A percentile compares a stretch with the other conserved stretches of the same genome.
Evolutionary conservation across 2,797 vertebrate genomes (phyloP).

Genomic region (Acanthornis magna): DNA sequence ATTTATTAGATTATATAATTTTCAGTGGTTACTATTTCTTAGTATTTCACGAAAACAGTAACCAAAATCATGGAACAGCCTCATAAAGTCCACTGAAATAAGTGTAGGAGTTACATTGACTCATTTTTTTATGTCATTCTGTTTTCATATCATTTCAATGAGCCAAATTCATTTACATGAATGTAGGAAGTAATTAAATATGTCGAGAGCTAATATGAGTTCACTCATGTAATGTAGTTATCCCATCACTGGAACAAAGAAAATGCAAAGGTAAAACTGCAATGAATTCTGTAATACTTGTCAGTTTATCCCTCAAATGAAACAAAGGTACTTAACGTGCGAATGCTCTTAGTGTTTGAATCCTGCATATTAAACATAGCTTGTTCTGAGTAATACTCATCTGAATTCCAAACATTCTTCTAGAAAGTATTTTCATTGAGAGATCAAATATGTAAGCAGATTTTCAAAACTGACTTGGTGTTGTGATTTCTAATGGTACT

Average conservation of each 20-base stretch:
- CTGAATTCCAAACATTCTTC: slow-evolving; percentile 60
- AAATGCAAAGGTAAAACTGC: neutral
- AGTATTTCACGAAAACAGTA: neutral
- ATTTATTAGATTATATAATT: neutral
- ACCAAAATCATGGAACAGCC: neutral
- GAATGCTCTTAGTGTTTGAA: slow-evolving; percentile 56
- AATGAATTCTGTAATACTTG: neutral
- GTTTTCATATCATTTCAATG: neutral
- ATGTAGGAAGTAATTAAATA: neutral
- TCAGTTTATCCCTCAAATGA: slow-evolving; percentile 28
- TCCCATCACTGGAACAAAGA: neutral
- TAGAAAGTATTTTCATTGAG: slow-evolving; percentile 19
- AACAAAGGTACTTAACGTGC: slow-evolving; percentile 32
- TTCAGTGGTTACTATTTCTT: neutral
- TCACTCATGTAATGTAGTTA: neutral
- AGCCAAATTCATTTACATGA: neutral
- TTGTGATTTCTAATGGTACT: slow-evolving; percentile 12
- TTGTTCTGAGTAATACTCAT: slow-evolving; percentile 32
- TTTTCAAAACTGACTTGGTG: slow-evolving; percentile 49
- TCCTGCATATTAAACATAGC: slow-evolving; percentile 31
- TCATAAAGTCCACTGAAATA: neutral
- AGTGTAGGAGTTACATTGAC: neutral
- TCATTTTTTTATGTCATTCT: neutral
- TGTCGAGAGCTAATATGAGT: neutral
- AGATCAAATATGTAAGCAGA: slow-evolving; percentile 39